Base-by-base conservation (phyloP, 2,113 vertebrate genomes). In the Callaeas wilsoni region DNA sequence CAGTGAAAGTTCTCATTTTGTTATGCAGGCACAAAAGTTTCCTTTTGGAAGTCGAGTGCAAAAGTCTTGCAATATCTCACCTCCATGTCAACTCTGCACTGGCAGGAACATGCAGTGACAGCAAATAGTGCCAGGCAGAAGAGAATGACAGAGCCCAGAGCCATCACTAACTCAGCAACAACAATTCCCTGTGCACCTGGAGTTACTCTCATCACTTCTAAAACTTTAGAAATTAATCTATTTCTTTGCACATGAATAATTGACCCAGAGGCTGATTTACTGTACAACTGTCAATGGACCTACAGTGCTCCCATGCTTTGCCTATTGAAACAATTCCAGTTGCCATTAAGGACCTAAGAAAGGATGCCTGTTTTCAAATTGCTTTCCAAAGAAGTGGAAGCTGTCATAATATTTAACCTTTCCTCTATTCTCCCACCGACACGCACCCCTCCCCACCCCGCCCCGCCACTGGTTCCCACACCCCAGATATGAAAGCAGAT, bases 401-500 rank as follows among this genome's bases (percentile, higher is more conserved):
- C 86, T 92, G 94, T 75, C 93, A 89, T 75, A 80, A 71, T n/a
- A 50, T 95, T 94, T 96, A 96, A 96, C 88, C 92, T 95, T 96
- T 95, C 77, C 65, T 95, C 90, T 42, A 53, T 93, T 95, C 94
- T 65, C 85, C 80, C 80, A 87, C 44, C 2, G 1, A 27, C 77
- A 89, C 0, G 21, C 74, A 73, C 95, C 93, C 63, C 12, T 49
- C 97, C 96, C 95, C 56, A 50, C 94, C 86, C 68, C 56, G 18
- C 93, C 84, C 73, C 0, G 1, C 49, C 13, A 9, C 41, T 87
- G 77, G 82, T 97, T 98, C 97, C 97, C 97, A 98, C 98, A 98
- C 95, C 97, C 95, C 85, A 97, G 98, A 98, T 97, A 97, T 84
- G 93, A 96, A 86, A 71, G 93, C 57, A 94, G 98, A 98, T 98